These are phyloP conservation scores for Gryllus bimaculatus DNA, from an alignment of 1,140 invertebrate genomes.

Conservation along the genomic window DNA sequence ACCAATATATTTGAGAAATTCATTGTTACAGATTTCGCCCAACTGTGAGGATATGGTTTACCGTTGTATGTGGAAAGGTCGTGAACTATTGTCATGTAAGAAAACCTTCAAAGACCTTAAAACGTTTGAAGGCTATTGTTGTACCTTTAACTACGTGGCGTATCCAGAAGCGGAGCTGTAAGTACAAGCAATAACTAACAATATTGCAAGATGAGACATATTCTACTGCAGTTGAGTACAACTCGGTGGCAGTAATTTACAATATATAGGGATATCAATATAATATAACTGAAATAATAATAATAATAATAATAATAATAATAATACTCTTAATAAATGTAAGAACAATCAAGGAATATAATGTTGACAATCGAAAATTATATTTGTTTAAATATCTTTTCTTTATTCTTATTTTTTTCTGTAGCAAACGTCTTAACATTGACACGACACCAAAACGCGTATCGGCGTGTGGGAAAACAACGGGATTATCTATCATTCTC, in stretches of 20 bases:
- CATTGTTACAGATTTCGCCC: neutral
- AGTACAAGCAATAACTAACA: neutral
- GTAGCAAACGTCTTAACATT: neutral
- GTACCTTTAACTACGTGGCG: slow-evolving; percentile 53
- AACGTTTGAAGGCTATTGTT: slow-evolving; percentile 44
- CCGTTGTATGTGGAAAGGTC: slow-evolving; percentile 2
- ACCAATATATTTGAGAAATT: neutral
- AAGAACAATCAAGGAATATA: too few species aligned
- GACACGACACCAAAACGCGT: neutral
- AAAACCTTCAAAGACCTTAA: neutral
- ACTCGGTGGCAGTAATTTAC: too few species aligned
- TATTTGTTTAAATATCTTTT: too few species aligned
- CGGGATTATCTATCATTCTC: slow-evolving; percentile 45
- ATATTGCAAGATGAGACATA: too few species aligned
- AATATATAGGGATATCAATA: too few species aligned
- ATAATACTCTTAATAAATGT: too few species aligned
- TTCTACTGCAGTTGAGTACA: too few species aligned
- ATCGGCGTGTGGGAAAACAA: slow-evolving; percentile 51
- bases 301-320: too few species aligned
- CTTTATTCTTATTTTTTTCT: neutral
- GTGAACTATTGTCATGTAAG: neutral
- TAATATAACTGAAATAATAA: too few species aligned
- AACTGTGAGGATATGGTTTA: neutral
- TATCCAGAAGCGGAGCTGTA: slow-evolving; percentile 30
- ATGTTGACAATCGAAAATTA: too few species aligned